Evolutionary conservation across 2,888 invertebrate genomes (phyloP).

Genomic region (Sisyra nigra): DNA sequence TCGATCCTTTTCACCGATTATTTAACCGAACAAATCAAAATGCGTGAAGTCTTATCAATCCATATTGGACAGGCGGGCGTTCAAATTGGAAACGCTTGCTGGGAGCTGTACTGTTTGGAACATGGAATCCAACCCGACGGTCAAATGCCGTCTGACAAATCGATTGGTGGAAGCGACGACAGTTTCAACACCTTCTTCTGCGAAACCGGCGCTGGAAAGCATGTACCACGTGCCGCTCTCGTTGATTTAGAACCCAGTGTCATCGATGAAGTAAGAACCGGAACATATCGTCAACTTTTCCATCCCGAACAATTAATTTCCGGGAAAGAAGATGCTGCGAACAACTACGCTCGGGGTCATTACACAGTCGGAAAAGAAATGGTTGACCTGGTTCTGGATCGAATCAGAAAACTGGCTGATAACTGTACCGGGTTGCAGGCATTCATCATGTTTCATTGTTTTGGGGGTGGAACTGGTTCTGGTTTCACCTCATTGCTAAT

Average conservation of each 20-base stretch:
- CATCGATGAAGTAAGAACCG: conserved; percentile 43
- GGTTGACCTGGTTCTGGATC: conserved; percentile 35
- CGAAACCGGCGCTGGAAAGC: conserved; percentile 62
- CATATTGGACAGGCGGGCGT: conserved; percentile 78
- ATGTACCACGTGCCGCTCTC: conserved; percentile 77
- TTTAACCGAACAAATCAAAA: not conserved
- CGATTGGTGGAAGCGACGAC: conserved; percentile 56
- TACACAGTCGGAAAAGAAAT: conserved; percentile 47
- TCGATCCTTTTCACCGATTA: too few species aligned
- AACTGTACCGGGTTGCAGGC: conserved; percentile 39
- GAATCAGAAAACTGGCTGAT: conserved; percentile 36
- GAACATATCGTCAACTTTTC: conserved; percentile 43
- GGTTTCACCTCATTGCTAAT: conserved; percentile 48
- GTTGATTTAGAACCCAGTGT: conserved; percentile 89
- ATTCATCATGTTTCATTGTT: conserved; percentile 46
- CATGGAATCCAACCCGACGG: conserved; percentile 41
- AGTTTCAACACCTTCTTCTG: conserved; percentile 67
- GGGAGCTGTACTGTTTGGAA: conserved; percentile 69
- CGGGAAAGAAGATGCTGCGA: conserved; percentile 52
- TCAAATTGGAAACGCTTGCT: conserved; percentile 76
- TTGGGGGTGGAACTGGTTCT: conserved; percentile 42
- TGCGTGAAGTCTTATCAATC: conserved; percentile 67
- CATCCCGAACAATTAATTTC: conserved; percentile 52
- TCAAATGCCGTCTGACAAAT: conserved; percentile 72
- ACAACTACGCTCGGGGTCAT: conserved; percentile 51